Base-by-base conservation (phyloP, 2,797 vertebrate species). In the Gorsachius magnificus region DNA sequence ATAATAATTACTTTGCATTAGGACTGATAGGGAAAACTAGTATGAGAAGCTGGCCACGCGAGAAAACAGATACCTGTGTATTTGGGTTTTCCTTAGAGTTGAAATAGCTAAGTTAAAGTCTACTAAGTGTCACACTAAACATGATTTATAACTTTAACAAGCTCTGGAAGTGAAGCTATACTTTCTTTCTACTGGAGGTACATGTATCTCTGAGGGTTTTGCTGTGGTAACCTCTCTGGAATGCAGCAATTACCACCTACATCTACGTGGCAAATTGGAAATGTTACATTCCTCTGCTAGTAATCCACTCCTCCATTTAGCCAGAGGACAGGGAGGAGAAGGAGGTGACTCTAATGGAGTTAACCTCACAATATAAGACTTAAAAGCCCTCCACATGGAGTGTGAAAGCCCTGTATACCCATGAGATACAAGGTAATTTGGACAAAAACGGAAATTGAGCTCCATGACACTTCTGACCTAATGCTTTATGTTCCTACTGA, bases 281-380 rank as follows among this genome's bases (percentile, higher is more conserved):
- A 63, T 70, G n/a, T 77, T 71, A 50, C 95, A 93, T 95, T 97
- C 95, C 89, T 94, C 41, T 48, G 66, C 29, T 80, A 77, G 43
- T 66, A 91, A 95, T 76, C 65, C 89, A 93, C 90, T 92, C 94
- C 95, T 78, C 93, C 85, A 87, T 94, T 96, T 90, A 41, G 93
- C 96, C 96, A 94, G 90, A 79, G 92, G 94, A 79, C 72, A 91
- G 94, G 96, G 95, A 95, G 96, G 93, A 94, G 92, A n/a, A 81
- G 66, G 17, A 88, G 75, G 54, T 85, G 87, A 83, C 68, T 88
- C 48, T 35, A 35, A 77, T 6, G 6, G 18, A 89, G 20, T 64
- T 83, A 89, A 72, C 50, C 29, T 77, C 45, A 54, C 53, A 26
- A 33, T 13, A 4, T 6, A 63, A 33, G 25, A 61, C 43, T 76